A percentile compares a stretch with the other conserved stretches of the same genome.
Conservation (phyloP, 1,140 invertebrate genomes). For the Venustaconcha ellipsiformis region DNA sequence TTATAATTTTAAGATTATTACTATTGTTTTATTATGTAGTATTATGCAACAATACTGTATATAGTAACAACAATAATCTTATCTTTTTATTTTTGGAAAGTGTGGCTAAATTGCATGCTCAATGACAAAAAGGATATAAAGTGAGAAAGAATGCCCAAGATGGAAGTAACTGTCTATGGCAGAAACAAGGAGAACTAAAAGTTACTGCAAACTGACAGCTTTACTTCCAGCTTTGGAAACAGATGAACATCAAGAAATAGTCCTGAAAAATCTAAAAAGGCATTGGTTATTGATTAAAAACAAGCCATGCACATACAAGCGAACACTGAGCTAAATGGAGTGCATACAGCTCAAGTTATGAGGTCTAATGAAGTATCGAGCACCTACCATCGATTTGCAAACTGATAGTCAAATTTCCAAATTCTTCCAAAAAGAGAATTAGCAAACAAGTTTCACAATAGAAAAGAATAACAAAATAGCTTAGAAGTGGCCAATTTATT, state of each 20-base stretch:
- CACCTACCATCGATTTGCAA: too few relatives aligned
- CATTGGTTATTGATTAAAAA: not conserved
- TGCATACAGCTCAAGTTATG: not conserved
- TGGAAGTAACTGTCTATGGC: constrained; percentile 1
- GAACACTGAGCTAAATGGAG: not conserved
- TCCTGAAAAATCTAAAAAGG: not conserved
- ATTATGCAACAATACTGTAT: too few relatives aligned
- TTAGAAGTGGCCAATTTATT: not conserved
- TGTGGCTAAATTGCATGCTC: constrained; percentile 9
- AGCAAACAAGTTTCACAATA: not conserved
- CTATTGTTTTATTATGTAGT: too few relatives aligned
- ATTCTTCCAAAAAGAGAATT: too few relatives aligned
- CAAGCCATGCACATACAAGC: not conserved
- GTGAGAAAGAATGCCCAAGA: constrained; percentile 5
- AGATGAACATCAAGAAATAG: not conserved
- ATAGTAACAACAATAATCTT: too few relatives aligned
- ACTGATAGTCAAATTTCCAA: too few relatives aligned
- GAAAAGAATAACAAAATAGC: not conserved
- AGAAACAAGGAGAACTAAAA: constrained; percentile 5
- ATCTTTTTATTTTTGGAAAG: not conserved
- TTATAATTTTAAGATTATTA: too few relatives aligned
- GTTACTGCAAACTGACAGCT: not conserved
- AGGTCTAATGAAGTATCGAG: not conserved
- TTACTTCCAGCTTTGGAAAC: not conserved
- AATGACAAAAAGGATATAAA: constrained; percentile 11